Conservation (phyloP, 2,113 vertebrate genomes). For the Chaetodon auriga region DNA sequence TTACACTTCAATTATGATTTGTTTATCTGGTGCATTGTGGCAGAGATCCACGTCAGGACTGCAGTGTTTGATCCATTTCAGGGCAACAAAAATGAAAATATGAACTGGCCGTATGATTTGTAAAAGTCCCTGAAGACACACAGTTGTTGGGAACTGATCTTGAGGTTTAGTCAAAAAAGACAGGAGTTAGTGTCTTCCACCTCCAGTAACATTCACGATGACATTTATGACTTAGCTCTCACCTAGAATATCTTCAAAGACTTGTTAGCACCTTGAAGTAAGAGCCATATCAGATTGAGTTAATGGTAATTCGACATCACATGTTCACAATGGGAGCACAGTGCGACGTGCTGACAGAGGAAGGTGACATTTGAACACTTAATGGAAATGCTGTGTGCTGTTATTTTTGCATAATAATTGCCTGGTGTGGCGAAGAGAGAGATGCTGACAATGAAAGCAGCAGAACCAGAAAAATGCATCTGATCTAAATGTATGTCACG, state of each 20-base stretch:
- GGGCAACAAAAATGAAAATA: too few species aligned
- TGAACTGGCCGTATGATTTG: too few species aligned
- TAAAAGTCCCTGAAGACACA: too few species aligned
- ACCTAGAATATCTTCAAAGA: conserved; percentile 17
- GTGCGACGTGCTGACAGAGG: conserved; percentile 17
- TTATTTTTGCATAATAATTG: conserved; percentile 66
- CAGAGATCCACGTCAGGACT: too few species aligned
- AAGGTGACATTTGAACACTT: conserved; percentile 37
- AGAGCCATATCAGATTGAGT: not conserved
- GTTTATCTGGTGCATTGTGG: too few species aligned
- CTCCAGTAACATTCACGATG: not conserved
- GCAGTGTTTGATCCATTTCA: too few species aligned
- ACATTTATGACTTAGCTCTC: not conserved
- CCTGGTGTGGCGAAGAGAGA: conserved; percentile 43
- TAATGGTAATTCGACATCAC: conserved; percentile 37
- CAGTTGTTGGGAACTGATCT: too few species aligned
- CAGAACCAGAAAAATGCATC: conserved; percentile 75
- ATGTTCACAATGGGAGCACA: conserved; percentile 20
- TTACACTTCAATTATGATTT: too few species aligned
- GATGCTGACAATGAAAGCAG: conserved; percentile 47
- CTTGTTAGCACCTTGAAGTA: conserved; percentile 39
- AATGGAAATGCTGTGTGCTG: conserved; percentile 75
- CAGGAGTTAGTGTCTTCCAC: not conserved
- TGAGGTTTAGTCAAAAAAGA: not conserved
- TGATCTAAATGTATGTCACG: conserved; percentile 46